A percentile compares a stretch with the other conserved stretches of the same genome.
phyloP scores from a whole-genome alignment of 2,113 vertebrate genomes.

The Elephas maximus region DNA sequence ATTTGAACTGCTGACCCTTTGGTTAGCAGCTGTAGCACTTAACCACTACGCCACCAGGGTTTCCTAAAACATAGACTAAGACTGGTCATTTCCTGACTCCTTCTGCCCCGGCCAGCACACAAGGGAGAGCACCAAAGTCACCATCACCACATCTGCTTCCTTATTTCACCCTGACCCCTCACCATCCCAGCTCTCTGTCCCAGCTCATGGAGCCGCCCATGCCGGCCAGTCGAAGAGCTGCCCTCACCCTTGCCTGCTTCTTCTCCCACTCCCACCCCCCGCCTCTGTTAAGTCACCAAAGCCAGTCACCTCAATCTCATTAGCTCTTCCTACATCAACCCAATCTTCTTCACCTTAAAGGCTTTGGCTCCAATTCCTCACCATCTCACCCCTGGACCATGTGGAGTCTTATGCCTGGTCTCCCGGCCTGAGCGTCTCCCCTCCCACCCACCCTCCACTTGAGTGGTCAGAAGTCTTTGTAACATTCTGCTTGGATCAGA shows the following conservation, averaged over 20 bases:
- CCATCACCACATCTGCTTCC: rapidly evolving
- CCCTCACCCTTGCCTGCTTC: background rate
- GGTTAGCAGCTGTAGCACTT: no score
- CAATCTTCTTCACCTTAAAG: background rate
- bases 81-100: background rate
- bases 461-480: background rate
- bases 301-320: background rate
- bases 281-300: background rate
- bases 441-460: background rate
- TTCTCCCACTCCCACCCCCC: background rate
- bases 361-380: background rate
- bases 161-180: background rate
- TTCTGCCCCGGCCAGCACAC: background rate
- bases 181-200: no score
- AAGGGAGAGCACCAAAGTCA: background rate
- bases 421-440: background rate
- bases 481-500: background rate
- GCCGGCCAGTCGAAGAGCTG: background rate
- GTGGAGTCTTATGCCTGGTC: background rate
- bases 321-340: background rate
- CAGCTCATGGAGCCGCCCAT: rapidly evolving
- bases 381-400: background rate
- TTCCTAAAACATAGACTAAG: background rate
- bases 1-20: no score
- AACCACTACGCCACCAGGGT: no score